A percentile compares a stretch with the other conserved stretches of the same genome.
Conservation (phyloP, 1,140 invertebrate genomes). For the Bombus superbus region DNA sequence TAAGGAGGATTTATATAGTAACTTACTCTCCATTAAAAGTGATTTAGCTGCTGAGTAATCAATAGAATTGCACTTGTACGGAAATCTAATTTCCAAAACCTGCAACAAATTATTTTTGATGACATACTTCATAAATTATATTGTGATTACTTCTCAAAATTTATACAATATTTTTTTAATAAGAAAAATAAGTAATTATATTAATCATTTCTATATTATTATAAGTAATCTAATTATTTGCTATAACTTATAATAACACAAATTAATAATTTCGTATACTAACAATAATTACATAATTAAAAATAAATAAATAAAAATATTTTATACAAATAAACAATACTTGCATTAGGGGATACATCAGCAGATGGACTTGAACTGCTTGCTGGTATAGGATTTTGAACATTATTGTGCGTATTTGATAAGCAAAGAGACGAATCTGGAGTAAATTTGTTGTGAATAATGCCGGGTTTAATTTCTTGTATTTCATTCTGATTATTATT, state of each 20-base stretch:
- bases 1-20: neutral
- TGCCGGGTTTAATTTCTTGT: neutral
- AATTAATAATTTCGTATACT: neutral
- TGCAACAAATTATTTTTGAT: neutral
- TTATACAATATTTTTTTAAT: neutral
- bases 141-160: neutral
- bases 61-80: fast-evolving
- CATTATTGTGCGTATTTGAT: neutral
- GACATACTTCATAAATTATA: neutral
- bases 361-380: neutral
- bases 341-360: neutral
- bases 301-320: neutral
- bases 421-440: neutral
- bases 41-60: fast-evolving
- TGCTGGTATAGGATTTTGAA: neutral
- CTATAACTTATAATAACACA: neutral
- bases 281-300: neutral
- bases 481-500: neutral
- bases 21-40: neutral
- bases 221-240: neutral
- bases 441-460: neutral
- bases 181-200: neutral
- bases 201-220: neutral
- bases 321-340: neutral
- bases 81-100: neutral